Percentiles rank a stretch among this genome's conserved stretches.
Conservation (phyloP, 2,888 invertebrate genomes). For the Yponomeuta evonymella region DNA sequence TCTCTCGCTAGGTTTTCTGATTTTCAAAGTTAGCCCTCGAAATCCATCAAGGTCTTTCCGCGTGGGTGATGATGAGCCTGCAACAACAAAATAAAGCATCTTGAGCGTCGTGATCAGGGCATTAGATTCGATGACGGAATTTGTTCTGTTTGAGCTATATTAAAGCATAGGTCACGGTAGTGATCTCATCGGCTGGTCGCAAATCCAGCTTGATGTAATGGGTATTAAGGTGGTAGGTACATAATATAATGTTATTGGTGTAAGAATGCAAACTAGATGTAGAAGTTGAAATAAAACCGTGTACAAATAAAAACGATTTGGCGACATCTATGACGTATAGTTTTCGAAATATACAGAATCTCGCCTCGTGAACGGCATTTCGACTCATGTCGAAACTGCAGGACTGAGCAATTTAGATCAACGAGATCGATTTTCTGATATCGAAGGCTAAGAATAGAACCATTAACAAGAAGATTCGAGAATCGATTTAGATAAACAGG, state of each 20-base stretch:
- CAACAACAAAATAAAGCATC: slow-evolving; percentile 35
- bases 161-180: neutral
- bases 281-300: neutral
- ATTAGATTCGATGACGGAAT: slow-evolving; percentile 8
- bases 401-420: slow-evolving; percentile 53
- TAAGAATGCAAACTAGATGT: neutral
- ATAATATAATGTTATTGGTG: slow-evolving; percentile 2
- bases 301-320: neutral
- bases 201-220: neutral
- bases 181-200: slow-evolving; percentile 7
- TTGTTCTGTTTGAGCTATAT: neutral
- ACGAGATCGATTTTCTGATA: slow-evolving; percentile 44
- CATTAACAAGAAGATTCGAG: slow-evolving; percentile 5
- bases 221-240: neutral
- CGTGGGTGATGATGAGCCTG: slow-evolving; percentile 39
- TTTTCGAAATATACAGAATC: slow-evolving; percentile 13
- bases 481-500: slow-evolving; percentile 3
- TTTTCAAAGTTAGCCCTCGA: slow-evolving; percentile 23
- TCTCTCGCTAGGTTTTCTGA: slow-evolving; percentile 20
- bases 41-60: slow-evolving; percentile 41
- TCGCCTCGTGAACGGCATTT: neutral
- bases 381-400: slow-evolving; percentile 42
- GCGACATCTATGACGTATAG: neutral
- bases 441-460: neutral
- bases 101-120: neutral